Conservation (phyloP, 1,140 invertebrate genomes). For the Megalopta genalis region DNA sequence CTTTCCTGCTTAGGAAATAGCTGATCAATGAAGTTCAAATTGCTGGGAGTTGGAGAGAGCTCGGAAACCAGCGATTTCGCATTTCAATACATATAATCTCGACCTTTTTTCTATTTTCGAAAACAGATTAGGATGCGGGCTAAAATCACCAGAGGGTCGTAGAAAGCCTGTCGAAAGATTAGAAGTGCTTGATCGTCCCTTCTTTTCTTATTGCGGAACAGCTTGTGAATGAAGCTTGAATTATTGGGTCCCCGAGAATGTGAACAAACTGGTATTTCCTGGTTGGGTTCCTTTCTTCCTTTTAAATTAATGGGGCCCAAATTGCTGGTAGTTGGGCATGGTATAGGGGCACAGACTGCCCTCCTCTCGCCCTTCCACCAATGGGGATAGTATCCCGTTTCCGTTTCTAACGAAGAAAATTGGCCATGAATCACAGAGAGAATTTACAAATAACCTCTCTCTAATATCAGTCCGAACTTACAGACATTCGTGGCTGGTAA, state of each 20-base stretch:
- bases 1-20: not conserved
- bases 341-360: not conserved
- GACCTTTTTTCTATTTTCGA: not conserved
- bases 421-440: not conserved
- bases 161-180: not conserved
- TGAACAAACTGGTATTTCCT: constrained; percentile 34
- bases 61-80: not conserved
- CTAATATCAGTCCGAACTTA: not conserved
- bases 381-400: not conserved
- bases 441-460: not conserved
- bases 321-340: not conserved
- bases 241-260: not conserved
- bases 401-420: not conserved
- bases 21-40: not conserved
- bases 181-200: not conserved
- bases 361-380: not conserved
- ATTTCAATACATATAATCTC: constrained; percentile 10
- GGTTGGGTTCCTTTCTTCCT: not conserved
- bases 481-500: not conserved
- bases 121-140: constrained; percentile 1
- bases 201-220: not conserved
- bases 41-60: too few species aligned
- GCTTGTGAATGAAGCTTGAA: constrained; percentile 27
- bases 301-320: constrained; percentile 14
- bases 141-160: not conserved